Percentiles rank a stretch among this genome's conserved stretches.
These are phyloP conservation scores for Lytechinus variegatus DNA, from an alignment of 35 echinoderm and acorn worm genomes.

Conservation along the genomic window DNA sequence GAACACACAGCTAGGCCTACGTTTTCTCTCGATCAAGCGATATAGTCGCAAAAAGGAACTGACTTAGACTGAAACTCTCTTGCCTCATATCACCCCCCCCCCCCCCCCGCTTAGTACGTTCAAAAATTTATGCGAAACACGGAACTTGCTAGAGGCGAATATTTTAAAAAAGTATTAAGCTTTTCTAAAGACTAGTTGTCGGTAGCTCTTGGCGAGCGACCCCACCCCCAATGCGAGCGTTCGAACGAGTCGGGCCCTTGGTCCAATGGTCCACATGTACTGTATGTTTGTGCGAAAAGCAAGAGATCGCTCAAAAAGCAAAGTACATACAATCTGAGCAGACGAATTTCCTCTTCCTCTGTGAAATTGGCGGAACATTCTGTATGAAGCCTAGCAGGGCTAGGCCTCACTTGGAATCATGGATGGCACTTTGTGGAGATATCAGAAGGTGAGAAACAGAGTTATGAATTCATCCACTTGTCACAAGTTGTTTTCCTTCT, in stretches of 20 bases:
- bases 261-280: background rate
- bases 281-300: background rate
- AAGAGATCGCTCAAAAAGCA: background rate
- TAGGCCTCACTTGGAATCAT: conserved; percentile 31
- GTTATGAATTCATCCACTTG: background rate
- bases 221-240: background rate
- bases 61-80: too few relatives aligned
- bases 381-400: conserved; percentile 28
- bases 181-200: background rate
- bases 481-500: background rate
- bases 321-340: background rate
- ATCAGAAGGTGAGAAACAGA: conserved; percentile 16
- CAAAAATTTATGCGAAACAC: background rate
- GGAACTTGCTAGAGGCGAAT: background rate
- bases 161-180: background rate
- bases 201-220: background rate
- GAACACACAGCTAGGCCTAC: too few relatives aligned
- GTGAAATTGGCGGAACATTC: background rate
- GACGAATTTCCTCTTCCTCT: conserved; percentile 29
- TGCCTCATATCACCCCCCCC: too few relatives aligned
- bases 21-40: too few relatives aligned
- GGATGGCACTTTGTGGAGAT: conserved; percentile 25
- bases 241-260: too few relatives aligned
- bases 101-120: too few relatives aligned
- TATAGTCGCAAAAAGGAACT: too few relatives aligned